Evolutionary conservation across 2,888 invertebrate species (phyloP).

Genomic region (Drosophila subquinaria): DNA sequence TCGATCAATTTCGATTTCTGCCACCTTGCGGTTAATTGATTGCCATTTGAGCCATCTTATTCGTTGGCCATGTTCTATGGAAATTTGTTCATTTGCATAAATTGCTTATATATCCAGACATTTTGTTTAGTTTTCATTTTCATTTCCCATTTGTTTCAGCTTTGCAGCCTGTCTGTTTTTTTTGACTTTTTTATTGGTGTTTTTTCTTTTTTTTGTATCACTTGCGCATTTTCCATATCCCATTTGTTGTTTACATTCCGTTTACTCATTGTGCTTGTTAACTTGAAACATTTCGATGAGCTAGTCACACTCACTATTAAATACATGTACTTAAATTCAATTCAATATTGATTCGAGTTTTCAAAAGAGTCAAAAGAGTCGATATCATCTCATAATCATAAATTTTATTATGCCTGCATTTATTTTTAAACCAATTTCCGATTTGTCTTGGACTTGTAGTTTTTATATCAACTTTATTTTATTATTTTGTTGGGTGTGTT

Average conservation of each 20-base stretch:
- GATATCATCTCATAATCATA: constrained; percentile 63
- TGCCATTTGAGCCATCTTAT: constrained; percentile 41
- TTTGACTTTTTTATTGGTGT: constrained; percentile 75
- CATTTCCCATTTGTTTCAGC: constrained; percentile 32
- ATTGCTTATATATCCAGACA: constrained; percentile 33
- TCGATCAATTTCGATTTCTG: constrained; percentile 54
- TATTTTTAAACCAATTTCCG: constrained; percentile 77
- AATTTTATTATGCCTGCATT: constrained; percentile 68
- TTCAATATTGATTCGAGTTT: constrained; percentile 41
- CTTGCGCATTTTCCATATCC: constrained; percentile 71
- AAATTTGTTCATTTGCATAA: constrained; percentile 67
- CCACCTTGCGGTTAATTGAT: constrained; percentile 63
- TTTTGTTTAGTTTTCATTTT: constrained; percentile 53
- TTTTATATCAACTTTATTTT: constrained; percentile 71
- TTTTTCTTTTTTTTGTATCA: constrained; percentile 48
- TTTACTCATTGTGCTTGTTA: constrained; percentile 47
- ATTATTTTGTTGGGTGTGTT: constrained; percentile 37
- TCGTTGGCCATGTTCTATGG: constrained; percentile 33
- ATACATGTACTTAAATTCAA: constrained; percentile 24
- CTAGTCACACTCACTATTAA: constrained; percentile 39
- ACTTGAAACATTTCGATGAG: constrained; percentile 55
- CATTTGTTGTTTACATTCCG: constrained; percentile 46
- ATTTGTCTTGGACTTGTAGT: constrained; percentile 53
- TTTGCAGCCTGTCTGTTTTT: constrained; percentile 42
- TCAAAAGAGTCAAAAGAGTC: constrained; percentile 3